Evolutionary conservation across 2,888 invertebrate genomes (phyloP).

Genomic region (Bellardia bayeri): DNA sequence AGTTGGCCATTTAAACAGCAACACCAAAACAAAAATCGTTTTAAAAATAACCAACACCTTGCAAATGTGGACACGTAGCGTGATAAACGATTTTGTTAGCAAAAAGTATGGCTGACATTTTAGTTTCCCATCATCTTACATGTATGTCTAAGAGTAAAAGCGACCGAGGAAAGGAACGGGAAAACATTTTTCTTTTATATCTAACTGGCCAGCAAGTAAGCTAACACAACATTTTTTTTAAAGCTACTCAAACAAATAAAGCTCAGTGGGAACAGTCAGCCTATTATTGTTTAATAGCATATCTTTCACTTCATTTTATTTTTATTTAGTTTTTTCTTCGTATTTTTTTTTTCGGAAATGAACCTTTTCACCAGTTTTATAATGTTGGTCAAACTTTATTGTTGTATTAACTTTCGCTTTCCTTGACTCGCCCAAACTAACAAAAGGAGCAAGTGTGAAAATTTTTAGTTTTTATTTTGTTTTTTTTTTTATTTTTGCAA

Average conservation of each 20-base stretch:
- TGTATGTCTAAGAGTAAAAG: background rate
- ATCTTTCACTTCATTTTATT: background rate
- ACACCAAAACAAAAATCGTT: slow-evolving; percentile 25
- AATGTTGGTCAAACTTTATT: slow-evolving; percentile 47
- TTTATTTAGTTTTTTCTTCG: background rate
- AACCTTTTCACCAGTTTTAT: slow-evolving; percentile 60
- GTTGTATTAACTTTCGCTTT: slow-evolving; percentile 26
- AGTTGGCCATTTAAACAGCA: slow-evolving; percentile 45
- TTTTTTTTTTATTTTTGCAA: background rate
- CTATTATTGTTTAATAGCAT: slow-evolving; percentile 37
- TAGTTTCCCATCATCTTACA: background rate
- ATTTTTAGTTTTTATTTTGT: background rate
- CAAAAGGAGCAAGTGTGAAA: background rate
- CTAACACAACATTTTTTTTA: background rate
- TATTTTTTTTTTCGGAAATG: slow-evolving; percentile 43
- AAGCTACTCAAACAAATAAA: slow-evolving; percentile 20
- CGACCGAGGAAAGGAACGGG: background rate
- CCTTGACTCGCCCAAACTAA: background rate
- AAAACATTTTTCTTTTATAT: background rate
- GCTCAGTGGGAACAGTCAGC: background rate
- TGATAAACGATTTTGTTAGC: slow-evolving; percentile 50
- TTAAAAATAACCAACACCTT: slow-evolving; percentile 21
- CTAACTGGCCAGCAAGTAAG: slow-evolving; percentile 19
- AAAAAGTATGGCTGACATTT: background rate
- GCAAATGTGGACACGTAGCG: slow-evolving; percentile 49